Evolutionary conservation across 2,797 vertebrate genomes (phyloP).

Genomic region (Cyprinella venusta): DNA sequence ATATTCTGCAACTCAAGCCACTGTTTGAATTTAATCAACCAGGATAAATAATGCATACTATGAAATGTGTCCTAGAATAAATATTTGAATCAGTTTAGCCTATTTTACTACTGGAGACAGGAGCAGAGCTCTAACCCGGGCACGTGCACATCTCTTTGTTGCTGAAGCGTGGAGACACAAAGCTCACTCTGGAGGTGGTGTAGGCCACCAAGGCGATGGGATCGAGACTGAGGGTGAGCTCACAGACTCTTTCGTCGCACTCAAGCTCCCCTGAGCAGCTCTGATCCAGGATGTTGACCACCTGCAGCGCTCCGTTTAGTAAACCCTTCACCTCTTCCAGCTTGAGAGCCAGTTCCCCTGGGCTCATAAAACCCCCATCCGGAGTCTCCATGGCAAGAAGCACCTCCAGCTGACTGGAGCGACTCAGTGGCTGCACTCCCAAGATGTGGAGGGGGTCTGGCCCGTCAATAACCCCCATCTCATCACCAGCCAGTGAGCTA

Average conservation of each 20-base stretch:
- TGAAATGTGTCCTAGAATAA: conserved; percentile 69
- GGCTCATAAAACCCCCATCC: conserved; percentile 75
- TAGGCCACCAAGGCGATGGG: conserved; percentile 81
- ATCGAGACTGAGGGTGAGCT: conserved; percentile 84
- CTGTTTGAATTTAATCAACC: conserved; percentile 25
- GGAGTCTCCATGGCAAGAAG: conserved; percentile 87
- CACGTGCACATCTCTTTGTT: conserved; percentile 75
- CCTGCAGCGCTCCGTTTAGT: conserved; percentile 82
- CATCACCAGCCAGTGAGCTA: conserved; percentile 75
- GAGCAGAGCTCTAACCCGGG: conserved; percentile 65
- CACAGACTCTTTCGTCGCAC: conserved; percentile 88
- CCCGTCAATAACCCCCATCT: conserved; percentile 65
- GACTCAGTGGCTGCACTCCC: conserved; percentile 83
- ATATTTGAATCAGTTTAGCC: background rate
- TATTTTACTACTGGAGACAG: background rate
- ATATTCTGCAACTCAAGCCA: conserved; percentile 1
- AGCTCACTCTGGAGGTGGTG: conserved; percentile 90
- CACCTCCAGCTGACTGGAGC: conserved; percentile 81
- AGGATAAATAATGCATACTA: conserved; percentile 28
- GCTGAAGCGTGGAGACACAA: conserved; percentile 83
- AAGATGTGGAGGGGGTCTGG: conserved; percentile 88
- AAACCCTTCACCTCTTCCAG: conserved; percentile 84
- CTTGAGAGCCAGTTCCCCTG: conserved; percentile 81
- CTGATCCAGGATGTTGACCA: conserved; percentile 80
- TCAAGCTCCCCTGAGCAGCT: conserved; percentile 83